These are phyloP conservation scores for Cephus sareptanus DNA, from an alignment of 2,888 invertebrate species.

Conservation along the genomic window DNA sequence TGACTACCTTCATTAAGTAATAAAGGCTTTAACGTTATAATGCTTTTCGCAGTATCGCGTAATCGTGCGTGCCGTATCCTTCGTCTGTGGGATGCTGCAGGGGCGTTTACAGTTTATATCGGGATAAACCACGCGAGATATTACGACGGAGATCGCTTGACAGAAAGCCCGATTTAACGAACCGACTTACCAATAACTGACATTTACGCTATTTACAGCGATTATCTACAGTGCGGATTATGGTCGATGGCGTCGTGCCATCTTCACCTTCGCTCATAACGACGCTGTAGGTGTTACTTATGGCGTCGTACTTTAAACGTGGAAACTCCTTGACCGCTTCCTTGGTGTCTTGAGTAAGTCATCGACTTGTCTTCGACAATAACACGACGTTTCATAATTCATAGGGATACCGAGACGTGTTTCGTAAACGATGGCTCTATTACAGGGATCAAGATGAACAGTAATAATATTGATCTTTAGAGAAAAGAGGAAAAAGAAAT, in stretches of 20 bases:
- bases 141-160: background rate
- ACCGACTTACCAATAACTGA: constrained; percentile 1
- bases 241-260: constrained; percentile 1
- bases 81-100: background rate
- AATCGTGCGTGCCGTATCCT: background rate
- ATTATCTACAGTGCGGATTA: background rate
- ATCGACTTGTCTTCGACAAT: background rate
- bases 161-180: constrained; percentile 1
- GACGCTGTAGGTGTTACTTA: background rate
- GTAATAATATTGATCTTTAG: background rate
- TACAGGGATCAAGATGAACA: background rate
- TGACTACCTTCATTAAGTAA: constrained; percentile 27
- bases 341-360: background rate
- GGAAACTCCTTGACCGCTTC: background rate
- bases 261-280: background rate
- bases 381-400: background rate
- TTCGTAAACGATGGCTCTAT: background rate
- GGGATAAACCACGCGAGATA: background rate
- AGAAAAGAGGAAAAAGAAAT: background rate
- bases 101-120: background rate
- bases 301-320: background rate
- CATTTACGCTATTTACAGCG: background rate
- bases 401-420: background rate
- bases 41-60: background rate
- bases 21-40: constrained; percentile 24